Evolutionary conservation across 2,113 vertebrate species (phyloP).

Genomic region (Crotalus horridus): DNA sequence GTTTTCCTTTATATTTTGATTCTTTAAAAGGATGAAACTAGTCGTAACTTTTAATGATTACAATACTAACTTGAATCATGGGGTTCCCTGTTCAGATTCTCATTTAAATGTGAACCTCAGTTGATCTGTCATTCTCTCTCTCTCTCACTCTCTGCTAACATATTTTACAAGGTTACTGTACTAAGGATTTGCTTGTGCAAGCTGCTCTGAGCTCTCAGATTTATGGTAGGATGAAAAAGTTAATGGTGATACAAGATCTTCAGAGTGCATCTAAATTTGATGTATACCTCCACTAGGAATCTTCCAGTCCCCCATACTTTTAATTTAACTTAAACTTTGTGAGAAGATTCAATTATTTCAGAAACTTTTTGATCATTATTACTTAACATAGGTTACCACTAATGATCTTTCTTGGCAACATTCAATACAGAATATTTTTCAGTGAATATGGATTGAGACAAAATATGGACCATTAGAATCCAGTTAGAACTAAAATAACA

Average conservation of each 20-base stretch:
- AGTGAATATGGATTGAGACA: too few species aligned
- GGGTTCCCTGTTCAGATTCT: not conserved
- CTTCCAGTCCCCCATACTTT: not conserved
- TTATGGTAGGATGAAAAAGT: not conserved
- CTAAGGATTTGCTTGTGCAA: not conserved
- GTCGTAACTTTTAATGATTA: not conserved
- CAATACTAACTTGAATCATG: not conserved
- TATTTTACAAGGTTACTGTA: not conserved
- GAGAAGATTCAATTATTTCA: not conserved
- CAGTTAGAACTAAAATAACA: not conserved
- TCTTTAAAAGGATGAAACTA: not conserved
- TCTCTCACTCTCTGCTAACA: not conserved
- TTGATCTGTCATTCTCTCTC: not conserved
- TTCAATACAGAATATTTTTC: not conserved
- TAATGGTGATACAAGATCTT: not conserved
- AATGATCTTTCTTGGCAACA: not conserved
- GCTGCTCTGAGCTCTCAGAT: not conserved
- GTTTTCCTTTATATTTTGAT: not conserved
- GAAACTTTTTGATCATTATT: not conserved
- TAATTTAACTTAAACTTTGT: not conserved
- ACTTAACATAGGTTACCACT: not conserved
- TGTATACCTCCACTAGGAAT: not conserved
- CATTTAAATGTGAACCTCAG: not conserved
- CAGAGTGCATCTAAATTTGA: not conserved
- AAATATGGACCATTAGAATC: not conserved